Base-by-base conservation (phyloP, 2,797 vertebrate species). In the Chelidonichthys spinosus region DNA sequence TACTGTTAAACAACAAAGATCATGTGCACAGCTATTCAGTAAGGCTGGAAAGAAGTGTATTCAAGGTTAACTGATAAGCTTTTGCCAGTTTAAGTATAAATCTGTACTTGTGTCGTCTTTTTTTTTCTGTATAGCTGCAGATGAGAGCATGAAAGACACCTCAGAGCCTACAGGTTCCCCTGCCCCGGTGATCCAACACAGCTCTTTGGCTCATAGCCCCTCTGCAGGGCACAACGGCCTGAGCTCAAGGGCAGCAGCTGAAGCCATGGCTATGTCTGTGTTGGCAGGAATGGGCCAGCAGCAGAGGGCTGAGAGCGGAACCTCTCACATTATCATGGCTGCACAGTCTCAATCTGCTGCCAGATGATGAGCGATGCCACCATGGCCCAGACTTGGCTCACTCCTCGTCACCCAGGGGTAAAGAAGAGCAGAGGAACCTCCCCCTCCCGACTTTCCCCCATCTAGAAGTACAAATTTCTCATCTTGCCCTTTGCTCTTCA, bases 221-320 rank as follows among this genome's bases (percentile, higher is more conserved):
- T 93, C 93, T 1, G 68, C 77, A 17, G 95, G 95, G 11, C 95
- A 95, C 63, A 98, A 98, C 46, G 97, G 97, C 79, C 88, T 98
- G 83, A 96, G 91, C 55, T 94, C 96, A 15, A 96, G 97, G 74
- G 97, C 97, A 11, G 97, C 97, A 25, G 97, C 97, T 0, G 98
- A 99, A 88, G 96, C 96, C 7, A 96, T 98, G 82, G 97, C 98
- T 85, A 98, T 96, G 82, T 99, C 97, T 0, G 97, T 98, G 91
- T 95, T 99, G 89, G 95, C 97, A 2, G 97, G 97, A 83, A 97
- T 98, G 97, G 97, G 97, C 72, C 96, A 95, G 92, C 94, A 96
- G 65, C 92, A 92, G 80, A 88, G 92, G 76, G 87, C 77, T 14
- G 93, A 94, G 84, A 85, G 94, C 2, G 92, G 92, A 79, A 53